Evolutionary conservation across 1,140 invertebrate species (phyloP).

Genomic region (Zelostemma sp.): DNA sequence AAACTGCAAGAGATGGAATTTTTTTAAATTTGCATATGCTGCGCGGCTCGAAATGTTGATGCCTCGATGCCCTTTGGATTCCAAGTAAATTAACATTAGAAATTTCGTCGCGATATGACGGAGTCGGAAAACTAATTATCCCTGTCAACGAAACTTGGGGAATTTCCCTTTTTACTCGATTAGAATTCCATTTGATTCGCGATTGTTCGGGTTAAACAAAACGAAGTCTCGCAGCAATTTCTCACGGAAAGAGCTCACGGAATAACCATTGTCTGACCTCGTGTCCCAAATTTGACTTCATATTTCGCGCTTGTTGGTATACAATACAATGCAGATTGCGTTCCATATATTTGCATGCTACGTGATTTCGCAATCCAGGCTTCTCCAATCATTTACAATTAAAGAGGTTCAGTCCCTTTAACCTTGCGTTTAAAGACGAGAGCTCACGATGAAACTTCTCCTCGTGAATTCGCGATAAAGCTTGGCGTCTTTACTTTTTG

Average conservation of each 20-base stretch:
- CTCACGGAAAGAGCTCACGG: background rate
- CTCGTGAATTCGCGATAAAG: background rate
- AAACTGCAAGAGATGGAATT: background rate
- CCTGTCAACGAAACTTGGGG: too few species aligned
- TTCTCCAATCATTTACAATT: background rate
- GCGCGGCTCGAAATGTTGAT: background rate
- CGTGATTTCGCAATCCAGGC: background rate
- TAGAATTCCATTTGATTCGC: background rate
- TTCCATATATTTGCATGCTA: constrained; percentile 3
- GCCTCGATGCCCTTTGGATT: background rate
- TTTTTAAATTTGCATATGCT: background rate
- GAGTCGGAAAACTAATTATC: too few species aligned
- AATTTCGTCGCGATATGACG: too few species aligned
- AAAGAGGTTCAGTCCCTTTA: too few species aligned
- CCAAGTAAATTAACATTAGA: too few species aligned
- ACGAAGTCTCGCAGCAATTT: background rate
- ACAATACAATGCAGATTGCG: background rate
- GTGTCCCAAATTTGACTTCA: background rate
- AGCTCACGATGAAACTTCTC: constrained; percentile 1
- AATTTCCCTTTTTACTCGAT: background rate
- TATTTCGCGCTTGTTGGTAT: background rate
- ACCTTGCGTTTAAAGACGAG: too few species aligned
- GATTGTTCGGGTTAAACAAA: background rate
- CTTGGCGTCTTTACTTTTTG: too few species aligned
- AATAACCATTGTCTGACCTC: background rate